Percentiles rank a stretch among this genome's conserved stretches.
Evolutionary conservation across 2,113 vertebrate genomes (phyloP).

Genomic region (Anser brachyrhynchus): DNA sequence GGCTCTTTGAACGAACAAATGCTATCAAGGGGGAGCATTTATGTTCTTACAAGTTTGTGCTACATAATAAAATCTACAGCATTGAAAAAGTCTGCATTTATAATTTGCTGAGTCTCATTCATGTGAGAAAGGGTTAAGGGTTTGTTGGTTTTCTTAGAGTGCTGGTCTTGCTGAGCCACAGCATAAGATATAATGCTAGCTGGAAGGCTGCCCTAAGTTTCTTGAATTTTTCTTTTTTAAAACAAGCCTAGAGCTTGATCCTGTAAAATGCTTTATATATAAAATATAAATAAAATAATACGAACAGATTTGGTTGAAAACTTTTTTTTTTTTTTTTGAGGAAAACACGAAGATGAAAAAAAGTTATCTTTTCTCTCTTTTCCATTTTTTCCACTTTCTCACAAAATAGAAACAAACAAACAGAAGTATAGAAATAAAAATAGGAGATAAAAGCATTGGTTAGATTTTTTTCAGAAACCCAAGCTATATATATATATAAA

Average conservation of each 20-base stretch:
- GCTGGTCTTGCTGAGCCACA: neutral
- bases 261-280: neutral
- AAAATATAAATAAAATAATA: neutral
- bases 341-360: neutral
- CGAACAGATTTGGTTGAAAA: neutral
- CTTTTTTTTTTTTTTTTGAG: neutral
- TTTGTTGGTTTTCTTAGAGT: neutral
- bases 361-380: neutral
- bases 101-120: neutral
- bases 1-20: neutral
- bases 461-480: neutral
- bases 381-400: neutral
- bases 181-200: neutral
- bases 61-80: neutral
- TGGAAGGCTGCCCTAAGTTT: neutral
- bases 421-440: neutral
- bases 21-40: fast-evolving
- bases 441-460: neutral
- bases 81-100: neutral
- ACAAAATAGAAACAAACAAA: neutral
- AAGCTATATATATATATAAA: neutral
- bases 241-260: neutral
- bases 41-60: neutral
- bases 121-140: neutral
- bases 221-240: neutral